Evolutionary conservation across 2,797 vertebrate species (phyloP).

Genomic region (Sciurus vulgaris): DNA sequence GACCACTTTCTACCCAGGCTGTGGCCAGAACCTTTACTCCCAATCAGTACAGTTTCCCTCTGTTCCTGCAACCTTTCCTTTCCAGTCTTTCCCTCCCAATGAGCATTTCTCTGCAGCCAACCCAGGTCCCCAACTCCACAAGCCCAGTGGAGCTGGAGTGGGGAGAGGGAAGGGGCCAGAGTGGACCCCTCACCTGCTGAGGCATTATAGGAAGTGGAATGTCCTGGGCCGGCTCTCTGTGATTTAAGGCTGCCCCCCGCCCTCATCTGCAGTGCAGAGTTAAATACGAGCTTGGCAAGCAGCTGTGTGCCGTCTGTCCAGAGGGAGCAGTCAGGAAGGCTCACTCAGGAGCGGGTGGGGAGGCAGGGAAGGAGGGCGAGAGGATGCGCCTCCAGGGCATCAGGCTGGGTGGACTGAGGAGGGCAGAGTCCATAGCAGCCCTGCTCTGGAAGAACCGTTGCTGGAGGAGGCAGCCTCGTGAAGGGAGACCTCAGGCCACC

Average conservation of each 20-base stretch:
- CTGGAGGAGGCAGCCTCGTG: background rate
- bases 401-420: slow-evolving; percentile 6
- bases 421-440: background rate
- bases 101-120: background rate
- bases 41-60: background rate
- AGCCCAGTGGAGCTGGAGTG: background rate
- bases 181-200: background rate
- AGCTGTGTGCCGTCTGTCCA: slow-evolving; percentile 58
- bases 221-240: background rate
- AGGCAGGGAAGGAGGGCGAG: background rate
- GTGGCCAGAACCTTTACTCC: background rate
- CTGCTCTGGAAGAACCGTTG: too few relatives aligned
- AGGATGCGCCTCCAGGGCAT: background rate
- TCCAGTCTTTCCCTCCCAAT: background rate
- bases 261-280: slow-evolving; percentile 66
- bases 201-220: background rate
- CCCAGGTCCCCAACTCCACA: background rate
- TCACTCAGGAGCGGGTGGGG: background rate
- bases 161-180: background rate
- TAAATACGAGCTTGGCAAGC: slow-evolving; percentile 77
- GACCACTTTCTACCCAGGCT: background rate
- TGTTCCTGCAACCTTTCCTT: background rate
- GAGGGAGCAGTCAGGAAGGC: slow-evolving; percentile 60
- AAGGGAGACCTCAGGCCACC: background rate
- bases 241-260: slow-evolving; percentile 42